Evolutionary conservation across 92 coral and sea anemone genomes (phyloP).

Genomic region (Isaurus tuberculatus): DNA sequence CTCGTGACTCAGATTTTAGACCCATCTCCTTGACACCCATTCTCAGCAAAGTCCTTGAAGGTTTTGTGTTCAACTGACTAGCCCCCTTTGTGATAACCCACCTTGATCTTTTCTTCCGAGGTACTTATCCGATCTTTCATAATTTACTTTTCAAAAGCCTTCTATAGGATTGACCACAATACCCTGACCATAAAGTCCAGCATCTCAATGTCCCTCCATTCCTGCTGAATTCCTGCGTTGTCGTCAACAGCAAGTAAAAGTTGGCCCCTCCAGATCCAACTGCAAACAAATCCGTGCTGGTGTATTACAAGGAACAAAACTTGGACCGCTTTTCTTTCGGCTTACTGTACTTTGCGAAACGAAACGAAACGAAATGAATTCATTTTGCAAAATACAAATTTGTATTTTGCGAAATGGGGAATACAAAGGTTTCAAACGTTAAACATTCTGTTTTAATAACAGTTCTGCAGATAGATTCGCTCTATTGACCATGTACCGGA

Average conservation of each 20-base stretch:
- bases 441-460: too few species aligned
- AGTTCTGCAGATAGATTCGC: too few species aligned
- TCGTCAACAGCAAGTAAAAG: slow-evolving; percentile 49
- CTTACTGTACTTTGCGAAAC: too few species aligned
- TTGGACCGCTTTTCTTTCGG: too few species aligned
- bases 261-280: slow-evolving; percentile 49
- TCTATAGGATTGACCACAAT: slow-evolving; percentile 56
- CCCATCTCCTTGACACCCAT: too few species aligned
- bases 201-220: slow-evolving; percentile 47
- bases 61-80: slow-evolving; percentile 63
- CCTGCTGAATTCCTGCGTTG: slow-evolving; percentile 38
- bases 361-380: too few species aligned
- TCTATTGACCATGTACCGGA: too few species aligned
- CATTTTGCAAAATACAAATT: too few species aligned
- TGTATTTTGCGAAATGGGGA: too few species aligned
- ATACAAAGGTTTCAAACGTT: too few species aligned
- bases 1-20: too few species aligned
- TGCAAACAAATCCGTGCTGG: slow-evolving; percentile 47
- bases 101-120: slow-evolving; percentile 46
- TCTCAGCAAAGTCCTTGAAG: slow-evolving; percentile 54
- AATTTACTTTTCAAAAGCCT: slow-evolving; percentile 52
- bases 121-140: slow-evolving; percentile 13
- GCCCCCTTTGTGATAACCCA: slow-evolving; percentile 51
- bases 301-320: slow-evolving; percentile 54
- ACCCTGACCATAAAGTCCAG: slow-evolving; percentile 46